Conservation (phyloP, 2,113 vertebrate genomes). For the Eidolon helvum region DNA sequence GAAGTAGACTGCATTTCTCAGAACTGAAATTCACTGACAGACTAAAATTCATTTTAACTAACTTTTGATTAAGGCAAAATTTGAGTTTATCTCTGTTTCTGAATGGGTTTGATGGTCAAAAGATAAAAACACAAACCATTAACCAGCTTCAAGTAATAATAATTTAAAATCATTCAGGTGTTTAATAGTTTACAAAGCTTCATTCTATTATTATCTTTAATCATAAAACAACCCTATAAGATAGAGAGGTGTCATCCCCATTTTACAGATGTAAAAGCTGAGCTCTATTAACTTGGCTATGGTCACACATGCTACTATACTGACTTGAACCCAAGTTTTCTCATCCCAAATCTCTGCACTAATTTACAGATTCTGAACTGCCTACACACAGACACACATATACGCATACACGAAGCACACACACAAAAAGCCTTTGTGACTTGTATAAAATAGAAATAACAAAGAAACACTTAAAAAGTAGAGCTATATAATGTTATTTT, state of each 20-base stretch:
- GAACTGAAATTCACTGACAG: not conserved
- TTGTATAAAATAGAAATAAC: slow-evolving; percentile 13
- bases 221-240: not conserved
- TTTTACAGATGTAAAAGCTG: not conserved
- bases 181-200: not conserved
- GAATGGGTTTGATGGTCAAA: not conserved
- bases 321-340: not conserved
- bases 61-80: not conserved
- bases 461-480: slow-evolving; percentile 2
- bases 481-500: not conserved
- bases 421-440: not conserved
- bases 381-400: not conserved
- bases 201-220: not conserved
- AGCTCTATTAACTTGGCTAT: not conserved
- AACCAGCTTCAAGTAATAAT: not conserved
- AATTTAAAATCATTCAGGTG: not conserved
- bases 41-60: not conserved
- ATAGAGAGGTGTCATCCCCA: not conserved
- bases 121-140: slow-evolving; percentile 5
- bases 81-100: not conserved
- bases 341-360: not conserved
- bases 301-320: not conserved
- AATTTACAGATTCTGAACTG: not conserved
- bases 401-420: not conserved
- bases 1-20: not conserved